Percentiles rank a stretch among this genome's conserved stretches.
phyloP scores from a whole-genome alignment of 2,113 vertebrate genomes.

The Sarotherodon lohbergeri region DNA sequence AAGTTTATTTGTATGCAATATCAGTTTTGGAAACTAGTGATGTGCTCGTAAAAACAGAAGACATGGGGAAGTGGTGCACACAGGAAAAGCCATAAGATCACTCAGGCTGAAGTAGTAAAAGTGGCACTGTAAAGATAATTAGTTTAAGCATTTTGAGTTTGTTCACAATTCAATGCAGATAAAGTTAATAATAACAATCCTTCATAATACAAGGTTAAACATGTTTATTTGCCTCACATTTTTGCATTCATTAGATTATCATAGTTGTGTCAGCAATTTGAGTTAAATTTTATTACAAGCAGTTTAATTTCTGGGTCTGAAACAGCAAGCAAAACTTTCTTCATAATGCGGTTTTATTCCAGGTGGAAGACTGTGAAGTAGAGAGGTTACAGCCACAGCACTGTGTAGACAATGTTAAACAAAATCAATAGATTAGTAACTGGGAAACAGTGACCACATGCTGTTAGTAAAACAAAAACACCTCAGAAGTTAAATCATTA shows the following conservation, averaged over 20 bases:
- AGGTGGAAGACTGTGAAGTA: not conserved
- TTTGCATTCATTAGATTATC: not conserved
- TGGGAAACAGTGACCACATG: not conserved
- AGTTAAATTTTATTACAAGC: not conserved
- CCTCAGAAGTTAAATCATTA: not conserved
- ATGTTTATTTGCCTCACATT: not conserved
- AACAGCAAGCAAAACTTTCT: not conserved
- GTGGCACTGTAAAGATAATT: not conserved
- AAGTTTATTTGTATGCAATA: not conserved
- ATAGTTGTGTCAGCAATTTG: not conserved
- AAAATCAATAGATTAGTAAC: not conserved
- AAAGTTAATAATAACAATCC: not conserved
- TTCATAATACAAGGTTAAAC: not conserved
- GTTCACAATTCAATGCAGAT: not conserved
- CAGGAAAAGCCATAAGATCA: not conserved
- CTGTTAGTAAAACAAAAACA: not conserved
- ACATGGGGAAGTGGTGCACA: not conserved
- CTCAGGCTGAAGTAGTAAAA: not conserved
- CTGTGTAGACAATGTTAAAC: not conserved
- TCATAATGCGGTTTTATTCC: not conserved
- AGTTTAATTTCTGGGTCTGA: not conserved
- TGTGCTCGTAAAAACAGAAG: not conserved
- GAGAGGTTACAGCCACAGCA: not conserved
- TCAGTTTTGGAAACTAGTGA: not conserved
- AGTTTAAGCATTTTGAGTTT: not conserved